phyloP scores from a whole-genome alignment of 64 coral and sea anemone species.

The Pachyseris speciosa region DNA sequence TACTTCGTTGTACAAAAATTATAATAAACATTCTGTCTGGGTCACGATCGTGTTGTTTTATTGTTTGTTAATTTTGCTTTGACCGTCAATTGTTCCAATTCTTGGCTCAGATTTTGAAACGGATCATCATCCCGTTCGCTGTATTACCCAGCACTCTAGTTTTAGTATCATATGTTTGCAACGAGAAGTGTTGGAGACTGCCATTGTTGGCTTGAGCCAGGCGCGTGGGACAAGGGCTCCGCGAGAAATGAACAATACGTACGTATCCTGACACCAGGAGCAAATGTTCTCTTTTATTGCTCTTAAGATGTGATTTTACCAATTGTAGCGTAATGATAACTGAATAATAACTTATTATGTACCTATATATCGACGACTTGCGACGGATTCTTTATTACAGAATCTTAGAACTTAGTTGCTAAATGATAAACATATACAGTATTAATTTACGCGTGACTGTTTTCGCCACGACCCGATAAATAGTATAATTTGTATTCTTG shows the following conservation, averaged over 20 bases:
- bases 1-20: neutral
- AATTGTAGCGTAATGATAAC: no score
- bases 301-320: no score
- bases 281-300: no score
- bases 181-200: neutral
- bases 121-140: neutral
- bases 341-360: no score
- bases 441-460: no score
- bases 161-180: neutral
- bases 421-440: no score
- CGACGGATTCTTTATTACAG: no score
- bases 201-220: neutral
- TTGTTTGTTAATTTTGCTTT: neutral
- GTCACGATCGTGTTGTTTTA: no score
- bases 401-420: no score
- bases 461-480: no score
- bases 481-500: no score
- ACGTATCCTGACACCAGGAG: neutral
- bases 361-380: no score
- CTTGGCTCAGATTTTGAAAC: neutral
- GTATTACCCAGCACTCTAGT: neutral
- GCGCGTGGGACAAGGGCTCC: neutral
- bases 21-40: neutral
- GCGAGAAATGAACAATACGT: neutral
- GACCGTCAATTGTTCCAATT: neutral